Evolutionary conservation across 2,113 vertebrate genomes (phyloP).

Genomic region (Seriola rivoliana): DNA sequence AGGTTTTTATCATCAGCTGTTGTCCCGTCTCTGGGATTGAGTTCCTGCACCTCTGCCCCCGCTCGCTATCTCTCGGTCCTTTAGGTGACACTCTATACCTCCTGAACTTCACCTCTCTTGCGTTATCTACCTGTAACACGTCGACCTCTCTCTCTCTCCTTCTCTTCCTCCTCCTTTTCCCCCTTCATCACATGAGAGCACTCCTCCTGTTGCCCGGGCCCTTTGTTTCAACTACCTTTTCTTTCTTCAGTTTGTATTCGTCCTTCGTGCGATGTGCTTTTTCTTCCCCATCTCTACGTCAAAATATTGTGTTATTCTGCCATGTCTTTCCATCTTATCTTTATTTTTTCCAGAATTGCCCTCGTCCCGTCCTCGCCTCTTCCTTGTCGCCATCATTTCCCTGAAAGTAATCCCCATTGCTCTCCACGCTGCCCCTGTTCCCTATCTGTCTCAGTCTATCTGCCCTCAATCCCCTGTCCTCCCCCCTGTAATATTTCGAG

Average conservation of each 20-base stretch:
- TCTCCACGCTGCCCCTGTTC: conserved; percentile 31
- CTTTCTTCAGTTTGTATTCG: background rate
- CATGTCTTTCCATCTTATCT: conserved; percentile 4
- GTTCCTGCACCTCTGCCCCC: conserved; percentile 73
- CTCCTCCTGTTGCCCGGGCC: conserved; percentile 27
- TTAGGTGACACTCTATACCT: conserved; percentile 78
- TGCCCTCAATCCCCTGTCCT: conserved; percentile 60
- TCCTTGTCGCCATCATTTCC: conserved; percentile 31
- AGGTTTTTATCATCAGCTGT: conserved; percentile 74
- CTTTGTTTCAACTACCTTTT: background rate
- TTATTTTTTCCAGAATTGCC: conserved; percentile 12
- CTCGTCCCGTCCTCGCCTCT: background rate
- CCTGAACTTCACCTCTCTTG: conserved; percentile 63
- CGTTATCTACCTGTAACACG: conserved; percentile 68
- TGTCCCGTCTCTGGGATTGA: conserved; percentile 69
- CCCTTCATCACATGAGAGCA: conserved; percentile 39
- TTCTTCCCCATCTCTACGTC: background rate
- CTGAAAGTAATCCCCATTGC: conserved; percentile 45
- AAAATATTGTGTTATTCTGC: background rate
- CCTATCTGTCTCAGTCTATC: conserved; percentile 36
- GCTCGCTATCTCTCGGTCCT: conserved; percentile 50
- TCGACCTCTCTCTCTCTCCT: conserved; percentile 51
- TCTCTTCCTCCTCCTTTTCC: conserved; percentile 45
- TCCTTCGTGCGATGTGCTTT: background rate
- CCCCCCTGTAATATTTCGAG: conserved; percentile 48